phyloP scores from a whole-genome alignment of 35 echinoderm and acorn worm genomes.

The Eucidaris tribuloides region DNA sequence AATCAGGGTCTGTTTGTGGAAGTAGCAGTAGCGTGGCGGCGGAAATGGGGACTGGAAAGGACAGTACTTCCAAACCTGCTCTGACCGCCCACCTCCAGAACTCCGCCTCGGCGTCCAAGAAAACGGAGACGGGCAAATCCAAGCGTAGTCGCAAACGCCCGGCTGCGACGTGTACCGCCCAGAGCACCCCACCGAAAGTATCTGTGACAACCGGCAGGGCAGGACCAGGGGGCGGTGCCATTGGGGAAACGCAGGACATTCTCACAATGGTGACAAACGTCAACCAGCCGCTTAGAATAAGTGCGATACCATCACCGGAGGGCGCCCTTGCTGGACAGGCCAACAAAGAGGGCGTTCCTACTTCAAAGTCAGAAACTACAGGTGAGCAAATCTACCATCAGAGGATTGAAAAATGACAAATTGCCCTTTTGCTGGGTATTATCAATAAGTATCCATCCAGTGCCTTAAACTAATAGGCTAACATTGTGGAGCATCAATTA shows the following conservation, averaged over 20 bases:
- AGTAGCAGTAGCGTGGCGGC: background rate
- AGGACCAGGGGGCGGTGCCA: conserved; percentile 21
- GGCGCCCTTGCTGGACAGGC: conserved; percentile 1
- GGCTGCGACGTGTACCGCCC: background rate
- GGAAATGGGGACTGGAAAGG: too few species aligned
- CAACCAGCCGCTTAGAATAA: conserved; percentile 86
- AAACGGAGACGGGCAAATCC: background rate
- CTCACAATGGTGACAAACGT: conserved; percentile 87
- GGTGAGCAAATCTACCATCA: too few species aligned
- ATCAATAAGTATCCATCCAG: too few species aligned
- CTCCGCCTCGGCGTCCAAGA: background rate
- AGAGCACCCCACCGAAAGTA: background rate
- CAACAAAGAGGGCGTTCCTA: background rate
- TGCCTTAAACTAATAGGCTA: too few species aligned
- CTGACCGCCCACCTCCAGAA: background rate
- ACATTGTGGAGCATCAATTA: too few species aligned
- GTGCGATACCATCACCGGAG: conserved; percentile 98
- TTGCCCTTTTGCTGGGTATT: too few species aligned
- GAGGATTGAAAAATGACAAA: too few species aligned
- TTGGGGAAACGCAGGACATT: conserved; percentile 59
- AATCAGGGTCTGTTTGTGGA: background rate
- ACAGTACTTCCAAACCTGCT: background rate
- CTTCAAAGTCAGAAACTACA: background rate
- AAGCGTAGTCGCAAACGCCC: conserved; percentile 30
- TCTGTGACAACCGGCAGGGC: background rate